phyloP scores from a whole-genome alignment of 1,140 invertebrate genomes.

The Choristoneura fumiferana region DNA sequence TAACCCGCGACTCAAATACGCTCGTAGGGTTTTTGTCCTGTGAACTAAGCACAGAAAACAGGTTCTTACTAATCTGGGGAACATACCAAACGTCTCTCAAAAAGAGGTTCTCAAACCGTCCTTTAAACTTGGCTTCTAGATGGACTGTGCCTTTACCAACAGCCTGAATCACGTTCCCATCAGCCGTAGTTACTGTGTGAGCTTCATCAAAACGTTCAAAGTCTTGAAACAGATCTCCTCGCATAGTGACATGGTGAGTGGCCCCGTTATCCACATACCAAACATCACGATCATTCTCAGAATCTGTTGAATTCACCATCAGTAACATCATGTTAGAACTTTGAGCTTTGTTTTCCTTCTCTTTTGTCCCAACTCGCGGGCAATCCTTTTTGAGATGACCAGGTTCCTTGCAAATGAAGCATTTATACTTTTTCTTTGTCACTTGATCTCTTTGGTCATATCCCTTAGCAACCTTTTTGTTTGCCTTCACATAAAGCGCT shows the following conservation, averaged over 20 bases:
- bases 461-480: background rate
- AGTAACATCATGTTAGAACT: no score
- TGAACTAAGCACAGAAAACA: constrained; percentile 48
- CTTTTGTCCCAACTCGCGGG: no score
- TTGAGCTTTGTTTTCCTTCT: no score
- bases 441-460: background rate
- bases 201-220: background rate
- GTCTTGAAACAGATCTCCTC: background rate
- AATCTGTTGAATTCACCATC: no score
- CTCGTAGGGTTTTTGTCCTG: constrained; percentile 25
- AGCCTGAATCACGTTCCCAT: constrained; percentile 23
- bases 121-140: constrained; percentile 18
- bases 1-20: background rate
- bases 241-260: no score
- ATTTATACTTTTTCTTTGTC: background rate
- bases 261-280: no score
- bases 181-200: background rate
- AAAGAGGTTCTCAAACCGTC: constrained; percentile 32
- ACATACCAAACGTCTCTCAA: constrained; percentile 47
- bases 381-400: background rate
- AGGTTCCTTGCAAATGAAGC: background rate
- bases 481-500: background rate
- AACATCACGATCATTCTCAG: no score
- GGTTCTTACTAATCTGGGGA: constrained; percentile 40
- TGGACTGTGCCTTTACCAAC: constrained; percentile 33